These are phyloP conservation scores for Phalera bucephala DNA, from an alignment of 2,888 invertebrate species.

Conservation along the genomic window DNA sequence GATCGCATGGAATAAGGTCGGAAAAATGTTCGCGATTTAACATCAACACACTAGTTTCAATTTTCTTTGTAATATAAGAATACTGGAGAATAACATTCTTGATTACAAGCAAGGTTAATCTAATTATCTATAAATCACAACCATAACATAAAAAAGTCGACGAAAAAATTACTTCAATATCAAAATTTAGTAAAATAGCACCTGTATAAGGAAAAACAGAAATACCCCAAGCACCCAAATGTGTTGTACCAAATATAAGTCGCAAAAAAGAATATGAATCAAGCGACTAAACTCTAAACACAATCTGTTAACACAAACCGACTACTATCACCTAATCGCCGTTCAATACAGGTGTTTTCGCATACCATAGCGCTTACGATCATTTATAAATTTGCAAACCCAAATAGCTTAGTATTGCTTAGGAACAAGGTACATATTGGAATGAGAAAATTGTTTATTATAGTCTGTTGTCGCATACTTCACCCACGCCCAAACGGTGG, in stretches of 20 bases:
- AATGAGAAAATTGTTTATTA: slow-evolving; percentile 42
- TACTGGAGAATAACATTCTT: slow-evolving; percentile 12
- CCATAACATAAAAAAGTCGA: no score
- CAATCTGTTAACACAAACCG: no score
- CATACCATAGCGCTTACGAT: slow-evolving; percentile 61
- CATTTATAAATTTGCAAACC: slow-evolving; percentile 36
- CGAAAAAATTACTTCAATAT: no score
- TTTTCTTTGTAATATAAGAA: slow-evolving; percentile 15
- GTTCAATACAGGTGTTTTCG: slow-evolving; percentile 62
- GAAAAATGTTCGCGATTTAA: slow-evolving; percentile 31
- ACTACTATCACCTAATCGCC: slow-evolving; percentile 48
- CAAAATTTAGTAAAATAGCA: no score
- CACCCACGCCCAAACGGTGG: slow-evolving; percentile 66
- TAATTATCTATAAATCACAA: no score
- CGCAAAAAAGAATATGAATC: no score
- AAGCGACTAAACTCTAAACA: no score
- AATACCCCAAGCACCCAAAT: no score
- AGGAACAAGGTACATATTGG: slow-evolving; percentile 53
- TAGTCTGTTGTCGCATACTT: slow-evolving; percentile 55
- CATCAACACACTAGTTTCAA: slow-evolving; percentile 18
- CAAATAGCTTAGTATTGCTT: slow-evolving; percentile 41
- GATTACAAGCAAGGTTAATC: no score
- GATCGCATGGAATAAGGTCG: slow-evolving; percentile 35
- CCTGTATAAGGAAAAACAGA: no score
- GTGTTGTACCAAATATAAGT: no score